phyloP scores from a whole-genome alignment of 2,888 invertebrate genomes.

The Chironomus riparius region DNA sequence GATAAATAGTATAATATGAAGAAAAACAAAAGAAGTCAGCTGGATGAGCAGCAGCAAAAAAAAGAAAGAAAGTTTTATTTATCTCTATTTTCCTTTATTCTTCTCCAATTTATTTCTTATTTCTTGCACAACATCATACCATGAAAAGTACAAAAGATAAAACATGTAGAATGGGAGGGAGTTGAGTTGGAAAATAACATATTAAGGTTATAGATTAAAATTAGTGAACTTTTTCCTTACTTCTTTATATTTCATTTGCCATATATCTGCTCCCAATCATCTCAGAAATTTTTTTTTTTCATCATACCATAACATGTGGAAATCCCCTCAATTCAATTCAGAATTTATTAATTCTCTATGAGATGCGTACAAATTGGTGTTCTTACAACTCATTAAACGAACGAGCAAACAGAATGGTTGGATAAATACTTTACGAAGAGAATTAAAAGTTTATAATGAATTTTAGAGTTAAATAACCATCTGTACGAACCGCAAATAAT shows the following conservation, averaged over 20 bases:
- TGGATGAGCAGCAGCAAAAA: background rate
- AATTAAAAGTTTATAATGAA: slow-evolving; percentile 8
- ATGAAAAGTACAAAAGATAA: background rate
- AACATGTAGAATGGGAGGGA: background rate
- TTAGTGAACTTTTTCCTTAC: background rate
- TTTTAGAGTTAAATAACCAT: background rate
- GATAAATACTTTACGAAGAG: background rate
- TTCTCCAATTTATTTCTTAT: background rate
- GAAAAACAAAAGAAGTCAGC: slow-evolving; percentile 16
- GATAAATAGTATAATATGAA: background rate
- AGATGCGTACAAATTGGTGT: too few relatives aligned
- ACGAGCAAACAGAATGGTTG: too few relatives aligned
- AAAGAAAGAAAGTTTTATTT: slow-evolving; percentile 6
- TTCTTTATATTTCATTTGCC: too few relatives aligned
- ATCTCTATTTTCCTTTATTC: background rate
- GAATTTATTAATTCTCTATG: background rate
- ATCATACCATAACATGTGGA: background rate
- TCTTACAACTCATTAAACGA: too few relatives aligned
- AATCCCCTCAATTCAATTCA: background rate
- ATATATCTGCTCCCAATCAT: slow-evolving; percentile 17
- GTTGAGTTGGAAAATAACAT: background rate
- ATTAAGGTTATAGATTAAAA: slow-evolving; percentile 4
- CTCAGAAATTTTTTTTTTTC: background rate
- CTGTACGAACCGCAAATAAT: background rate
- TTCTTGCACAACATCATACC: background rate